phyloP scores from a whole-genome alignment of 1,140 invertebrate genomes.

The Solenopsis invicta region DNA sequence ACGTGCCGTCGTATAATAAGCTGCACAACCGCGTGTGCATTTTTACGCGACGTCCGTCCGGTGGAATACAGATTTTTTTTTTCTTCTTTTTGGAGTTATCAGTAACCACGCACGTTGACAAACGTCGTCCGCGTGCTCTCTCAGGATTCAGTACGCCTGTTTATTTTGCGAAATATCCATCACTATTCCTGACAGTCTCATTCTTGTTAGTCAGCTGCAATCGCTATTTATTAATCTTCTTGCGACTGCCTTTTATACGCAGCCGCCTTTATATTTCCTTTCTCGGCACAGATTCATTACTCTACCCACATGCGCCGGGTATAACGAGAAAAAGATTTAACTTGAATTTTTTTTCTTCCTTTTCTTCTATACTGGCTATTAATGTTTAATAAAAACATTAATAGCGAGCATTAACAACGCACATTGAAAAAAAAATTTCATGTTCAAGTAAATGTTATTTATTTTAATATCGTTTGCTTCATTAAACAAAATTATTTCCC shows the following conservation, averaged over 20 bases:
- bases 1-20: neutral
- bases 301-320: no score
- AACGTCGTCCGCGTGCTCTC: neutral
- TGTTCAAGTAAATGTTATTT: no score
- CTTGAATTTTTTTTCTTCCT: neutral
- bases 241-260: neutral
- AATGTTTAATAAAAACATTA: neutral
- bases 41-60: neutral
- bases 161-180: slow-evolving; percentile 2
- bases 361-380: neutral
- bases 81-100: neutral
- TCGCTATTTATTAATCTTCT: slow-evolving; percentile 7
- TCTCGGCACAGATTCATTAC: neutral
- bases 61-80: neutral
- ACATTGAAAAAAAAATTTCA: no score
- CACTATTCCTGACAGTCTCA: neutral
- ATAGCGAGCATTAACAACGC: no score
- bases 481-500: no score
- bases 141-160: neutral
- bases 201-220: neutral
- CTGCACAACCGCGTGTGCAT: neutral
- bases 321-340: neutral
- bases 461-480: no score
- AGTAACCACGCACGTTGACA: neutral
- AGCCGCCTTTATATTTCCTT: neutral